These are phyloP conservation scores for Notarius quadriscutis DNA, from an alignment of 2,113 vertebrate species.

Conservation along the genomic window DNA sequence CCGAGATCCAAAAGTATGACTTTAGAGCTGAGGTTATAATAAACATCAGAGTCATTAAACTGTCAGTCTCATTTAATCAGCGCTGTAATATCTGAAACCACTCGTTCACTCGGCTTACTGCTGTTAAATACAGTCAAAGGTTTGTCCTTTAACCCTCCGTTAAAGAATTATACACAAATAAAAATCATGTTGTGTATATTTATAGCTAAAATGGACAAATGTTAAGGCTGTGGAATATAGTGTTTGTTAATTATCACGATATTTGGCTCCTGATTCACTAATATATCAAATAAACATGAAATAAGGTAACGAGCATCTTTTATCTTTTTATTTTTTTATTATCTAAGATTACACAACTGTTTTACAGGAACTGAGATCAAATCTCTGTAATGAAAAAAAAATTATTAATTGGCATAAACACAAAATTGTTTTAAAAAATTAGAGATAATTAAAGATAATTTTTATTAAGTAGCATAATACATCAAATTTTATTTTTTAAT, in stretches of 20 bases:
- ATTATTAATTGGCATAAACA: neutral
- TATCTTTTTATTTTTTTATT: too few relatives aligned
- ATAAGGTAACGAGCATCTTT: neutral
- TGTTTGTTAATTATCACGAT: neutral
- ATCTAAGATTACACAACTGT: neutral
- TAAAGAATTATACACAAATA: neutral
- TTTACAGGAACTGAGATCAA: neutral
- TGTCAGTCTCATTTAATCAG: neutral
- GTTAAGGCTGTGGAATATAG: neutral
- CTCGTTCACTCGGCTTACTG: neutral
- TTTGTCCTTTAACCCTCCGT: neutral
- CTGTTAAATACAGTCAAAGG: neutral
- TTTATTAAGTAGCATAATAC: neutral
- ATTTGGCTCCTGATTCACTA: neutral
- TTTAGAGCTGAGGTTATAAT: neutral
- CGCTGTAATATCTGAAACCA: neutral
- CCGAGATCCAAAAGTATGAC: neutral
- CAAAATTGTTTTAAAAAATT: too few relatives aligned
- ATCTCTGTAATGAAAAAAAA: neutral
- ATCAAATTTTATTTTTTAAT: neutral
- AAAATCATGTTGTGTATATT: too few relatives aligned
- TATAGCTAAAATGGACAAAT: neutral
- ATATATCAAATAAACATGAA: neutral
- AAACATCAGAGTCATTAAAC: neutral
- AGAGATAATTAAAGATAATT: neutral